phyloP scores from a whole-genome alignment of 2,888 invertebrate genomes.

The Parasteatoda lunata region DNA sequence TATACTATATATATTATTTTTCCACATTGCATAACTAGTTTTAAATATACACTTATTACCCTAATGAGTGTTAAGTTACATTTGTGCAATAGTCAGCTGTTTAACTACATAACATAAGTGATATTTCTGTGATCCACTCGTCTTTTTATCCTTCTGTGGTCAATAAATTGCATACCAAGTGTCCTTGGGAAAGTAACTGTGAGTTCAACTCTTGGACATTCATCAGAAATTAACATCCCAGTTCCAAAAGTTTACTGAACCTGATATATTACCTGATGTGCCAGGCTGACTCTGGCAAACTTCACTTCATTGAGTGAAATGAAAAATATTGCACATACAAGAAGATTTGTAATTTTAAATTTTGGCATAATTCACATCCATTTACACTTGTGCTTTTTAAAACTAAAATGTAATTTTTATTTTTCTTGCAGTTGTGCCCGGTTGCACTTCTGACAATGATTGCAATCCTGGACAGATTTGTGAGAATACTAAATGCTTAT shows the following conservation, averaged over 20 bases:
- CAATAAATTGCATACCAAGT: not conserved
- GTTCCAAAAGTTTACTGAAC: too few relatives aligned
- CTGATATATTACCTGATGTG: too few relatives aligned
- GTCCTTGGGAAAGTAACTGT: not conserved
- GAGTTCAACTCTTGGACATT: not conserved
- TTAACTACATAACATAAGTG: too few relatives aligned
- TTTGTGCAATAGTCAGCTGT: too few relatives aligned
- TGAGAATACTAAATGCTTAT: constrained; percentile 70
- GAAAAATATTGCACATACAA: not conserved
- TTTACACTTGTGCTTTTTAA: not conserved
- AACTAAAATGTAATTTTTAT: not conserved
- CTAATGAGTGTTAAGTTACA: too few relatives aligned
- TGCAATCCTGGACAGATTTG: constrained; percentile 84
- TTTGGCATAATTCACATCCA: not conserved
- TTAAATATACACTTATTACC: too few relatives aligned
- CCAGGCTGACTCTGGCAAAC: too few relatives aligned
- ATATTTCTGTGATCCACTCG: too few relatives aligned
- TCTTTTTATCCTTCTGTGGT: not conserved
- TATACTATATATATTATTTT: too few relatives aligned
- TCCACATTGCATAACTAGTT: too few relatives aligned
- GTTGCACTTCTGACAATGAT: constrained; percentile 81
- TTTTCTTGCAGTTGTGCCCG: constrained; percentile 63
- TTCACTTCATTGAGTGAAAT: not conserved
- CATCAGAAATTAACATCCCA: too few relatives aligned
- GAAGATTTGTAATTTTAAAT: not conserved